Evolutionary conservation across 1,140 invertebrate genomes (phyloP), one percentile per base, ranked within the genome.

Genomic region (Drosophila malerkotliana): DNA sequence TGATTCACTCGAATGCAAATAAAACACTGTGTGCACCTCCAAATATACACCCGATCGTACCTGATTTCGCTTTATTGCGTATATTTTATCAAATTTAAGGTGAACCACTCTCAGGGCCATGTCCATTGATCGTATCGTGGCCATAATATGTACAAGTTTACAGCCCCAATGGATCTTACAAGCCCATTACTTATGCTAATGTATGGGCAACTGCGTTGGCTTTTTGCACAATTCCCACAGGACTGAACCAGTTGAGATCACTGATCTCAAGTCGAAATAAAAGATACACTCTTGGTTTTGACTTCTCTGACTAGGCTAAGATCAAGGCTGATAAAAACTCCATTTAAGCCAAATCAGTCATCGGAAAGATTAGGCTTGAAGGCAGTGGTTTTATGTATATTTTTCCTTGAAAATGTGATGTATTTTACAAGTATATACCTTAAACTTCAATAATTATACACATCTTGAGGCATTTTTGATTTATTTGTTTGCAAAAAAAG

Each of bases 151-250:
- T 39, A 39, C 41, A 39, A 68, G 39, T 68, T 69, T 69, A 69
- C 51, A 55, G 49, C 10, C 30, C 41, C 14, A 56, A 39, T 48
- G 37, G 64, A 52, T 49, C 44, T 10, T 56, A 67, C 51, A 55
- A 30, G 18, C 55, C 52, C 54, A 37, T 52, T 59, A 72, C 44
- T 71, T 71, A 69, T 72, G 64, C 39, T 58, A 69, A 69, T 59
- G 26, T 32, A 51, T 72, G 18, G 14, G 26, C 34, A 60, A 14
- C 9, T 24, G n/a, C 49, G 37, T 24, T 48, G 14, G n/a, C 41
- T 47, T 28, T 28, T 39, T n/a, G 39, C 66, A 24, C 49, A 37
- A 67, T 67, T 69, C 49, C 66, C 66, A 67, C 39, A 55, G 62
- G 62, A 69, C 15, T 12, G n/a, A 69, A 69, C 49, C 41, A 69